Evolutionary conservation across 2,113 vertebrate species (phyloP).

Genomic region (Vulpes lagopus): DNA sequence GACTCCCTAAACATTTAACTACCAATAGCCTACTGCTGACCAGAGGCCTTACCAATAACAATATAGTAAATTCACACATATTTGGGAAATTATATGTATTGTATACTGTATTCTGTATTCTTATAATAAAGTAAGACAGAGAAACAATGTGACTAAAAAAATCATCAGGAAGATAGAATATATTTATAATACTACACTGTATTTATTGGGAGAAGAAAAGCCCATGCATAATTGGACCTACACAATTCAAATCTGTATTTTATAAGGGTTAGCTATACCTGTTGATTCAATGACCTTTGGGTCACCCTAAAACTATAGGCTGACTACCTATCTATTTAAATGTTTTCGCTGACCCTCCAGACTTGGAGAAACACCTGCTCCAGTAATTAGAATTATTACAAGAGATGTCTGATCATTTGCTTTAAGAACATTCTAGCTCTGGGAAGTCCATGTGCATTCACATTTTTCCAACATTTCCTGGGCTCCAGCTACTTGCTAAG

Average conservation of each 20-base stretch:
- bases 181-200: neutral
- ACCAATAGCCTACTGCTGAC: neutral
- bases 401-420: conserved; percentile 15
- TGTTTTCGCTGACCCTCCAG: neutral
- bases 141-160: neutral
- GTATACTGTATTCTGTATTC: neutral
- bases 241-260: neutral
- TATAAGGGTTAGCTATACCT: neutral
- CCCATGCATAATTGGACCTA: neutral
- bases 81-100: neutral
- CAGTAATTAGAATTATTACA: neutral
- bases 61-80: neutral
- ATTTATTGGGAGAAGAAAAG: neutral
- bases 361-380: neutral
- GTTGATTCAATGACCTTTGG: neutral
- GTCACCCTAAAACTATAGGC: neutral
- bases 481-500: neutral
- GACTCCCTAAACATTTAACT: neutral
- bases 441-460: neutral
- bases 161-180: neutral
- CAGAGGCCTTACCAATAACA: neutral
- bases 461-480: neutral
- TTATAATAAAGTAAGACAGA: neutral
- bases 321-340: neutral
- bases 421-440: neutral